Base-by-base conservation (phyloP, 2,797 vertebrate genomes). In the Pseudocheirus occidentalis region DNA sequence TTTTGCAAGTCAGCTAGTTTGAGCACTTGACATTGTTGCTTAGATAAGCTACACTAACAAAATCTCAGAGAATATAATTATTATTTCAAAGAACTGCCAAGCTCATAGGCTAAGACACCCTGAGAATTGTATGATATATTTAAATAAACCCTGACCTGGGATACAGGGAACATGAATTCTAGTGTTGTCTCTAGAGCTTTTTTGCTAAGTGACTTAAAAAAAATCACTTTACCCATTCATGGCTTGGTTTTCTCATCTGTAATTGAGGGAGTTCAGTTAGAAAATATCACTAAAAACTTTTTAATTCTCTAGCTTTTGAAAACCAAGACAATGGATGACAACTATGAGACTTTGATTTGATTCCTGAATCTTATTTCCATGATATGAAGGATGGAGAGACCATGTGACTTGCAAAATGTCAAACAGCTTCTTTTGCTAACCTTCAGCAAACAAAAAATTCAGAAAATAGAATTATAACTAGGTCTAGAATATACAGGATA, bases 41-140 rank as follows among this genome's bases (percentile, higher is more conserved):
- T 54, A 18, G 7, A 0, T 89, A 95, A 27, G n/a, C 92, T 96
- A 95, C 91, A 97, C 21, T 95, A 93, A 34, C 29, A 93, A 4
- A 87, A 92, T 73, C 5, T 53, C 91, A 90, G 94, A 92, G 14
- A 55, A 27, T 31, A 92, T 14, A 3, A 53, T 11, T 94, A 57
- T 58, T 93, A 0, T 57, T 93, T 66, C 91, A 81, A 57, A 93
- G 9, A 87, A 94, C 29, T 94, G 1, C 52, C 16, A 92, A 94
- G 5, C 59, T 0, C 34, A 9, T 52, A 56, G 56, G 55, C 62
- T 29, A 28, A 52, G 52, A 92, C 31, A 89, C 0, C 91, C 4
- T 31, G 66, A 91, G 34, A 95, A 66, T 94, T 96, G n/a, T 34
- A 92, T 5, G 55, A 94, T 24, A 55, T 0, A 95, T 53, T 2